Conservation (phyloP, 2,113 vertebrate species). For the Erythrolamprus reginae region DNA sequence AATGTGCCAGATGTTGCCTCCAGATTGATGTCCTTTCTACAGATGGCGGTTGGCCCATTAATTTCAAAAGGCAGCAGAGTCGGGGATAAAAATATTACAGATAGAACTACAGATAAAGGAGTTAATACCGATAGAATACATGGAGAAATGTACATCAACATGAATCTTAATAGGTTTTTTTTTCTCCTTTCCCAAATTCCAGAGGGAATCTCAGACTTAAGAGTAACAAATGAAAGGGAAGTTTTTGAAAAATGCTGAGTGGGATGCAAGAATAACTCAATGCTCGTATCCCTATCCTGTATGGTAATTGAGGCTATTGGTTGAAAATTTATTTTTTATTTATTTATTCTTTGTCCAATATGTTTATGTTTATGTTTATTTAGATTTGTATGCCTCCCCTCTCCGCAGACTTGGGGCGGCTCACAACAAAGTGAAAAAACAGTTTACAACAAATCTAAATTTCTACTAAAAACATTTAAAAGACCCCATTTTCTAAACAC, state of each 20-base stretch:
- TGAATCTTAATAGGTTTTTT: neutral
- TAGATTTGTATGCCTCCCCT: no score
- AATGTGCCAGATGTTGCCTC: conserved; percentile 5
- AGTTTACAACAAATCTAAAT: no score
- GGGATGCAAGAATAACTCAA: neutral
- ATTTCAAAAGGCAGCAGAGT: neutral
- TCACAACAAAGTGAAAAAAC: no score
- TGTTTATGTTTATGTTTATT: no score
- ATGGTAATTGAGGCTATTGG: neutral
- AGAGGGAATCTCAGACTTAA: neutral
- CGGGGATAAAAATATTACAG: neutral
- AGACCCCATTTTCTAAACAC: no score
- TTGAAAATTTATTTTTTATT: no score
- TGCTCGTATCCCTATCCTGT: neutral
- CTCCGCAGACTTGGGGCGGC: no score
- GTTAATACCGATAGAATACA: neutral
- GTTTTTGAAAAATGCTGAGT: neutral
- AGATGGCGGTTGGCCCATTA: neutral
- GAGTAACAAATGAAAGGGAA: neutral
- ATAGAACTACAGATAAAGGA: neutral
- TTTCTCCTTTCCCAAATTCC: neutral
- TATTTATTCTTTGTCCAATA: no score
- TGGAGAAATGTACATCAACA: neutral
- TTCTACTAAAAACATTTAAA: no score
- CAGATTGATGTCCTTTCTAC: neutral